A percentile compares a stretch with the other conserved stretches of the same genome.
Conservation (phyloP, 2,888 invertebrate genomes). For the Drosophila mimetica region DNA sequence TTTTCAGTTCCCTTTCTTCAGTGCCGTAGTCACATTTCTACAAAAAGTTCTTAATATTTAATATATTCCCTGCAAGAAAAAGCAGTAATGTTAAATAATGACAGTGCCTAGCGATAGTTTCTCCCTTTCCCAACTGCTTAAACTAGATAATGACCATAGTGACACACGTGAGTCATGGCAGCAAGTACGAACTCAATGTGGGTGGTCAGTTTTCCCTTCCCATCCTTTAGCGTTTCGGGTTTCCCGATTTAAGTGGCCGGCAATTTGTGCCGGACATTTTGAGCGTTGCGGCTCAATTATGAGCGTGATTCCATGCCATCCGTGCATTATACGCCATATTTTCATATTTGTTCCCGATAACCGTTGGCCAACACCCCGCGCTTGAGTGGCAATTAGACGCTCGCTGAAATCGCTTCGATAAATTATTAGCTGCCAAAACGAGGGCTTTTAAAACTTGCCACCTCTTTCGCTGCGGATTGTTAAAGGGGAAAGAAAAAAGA, state of each 20-base stretch:
- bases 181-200: background rate
- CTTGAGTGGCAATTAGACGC: conserved; percentile 54
- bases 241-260: conserved; percentile 49
- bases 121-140: background rate
- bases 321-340: conserved; percentile 13
- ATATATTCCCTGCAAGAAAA: background rate
- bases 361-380: conserved; percentile 16
- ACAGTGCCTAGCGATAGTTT: conserved; percentile 1
- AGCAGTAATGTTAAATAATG: background rate
- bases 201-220: background rate
- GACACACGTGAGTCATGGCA: conserved; percentile 15
- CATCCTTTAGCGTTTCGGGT: conserved; percentile 10
- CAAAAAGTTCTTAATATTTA: background rate
- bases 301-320: conserved; percentile 31
- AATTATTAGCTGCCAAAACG: conserved; percentile 38
- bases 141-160: conserved; percentile 30
- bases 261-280: conserved; percentile 51
- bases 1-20: background rate
- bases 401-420: conserved; percentile 34
- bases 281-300: conserved; percentile 24
- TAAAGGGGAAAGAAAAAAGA: background rate
- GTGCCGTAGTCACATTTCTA: background rate
- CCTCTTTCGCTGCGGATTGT: conserved; percentile 11
- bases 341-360: conserved; percentile 27
- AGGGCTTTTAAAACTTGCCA: conserved; percentile 37